Percentiles rank a stretch among this genome's conserved stretches.
Evolutionary conservation across 2,888 invertebrate species (phyloP).

Genomic region (Nudaria mundana): DNA sequence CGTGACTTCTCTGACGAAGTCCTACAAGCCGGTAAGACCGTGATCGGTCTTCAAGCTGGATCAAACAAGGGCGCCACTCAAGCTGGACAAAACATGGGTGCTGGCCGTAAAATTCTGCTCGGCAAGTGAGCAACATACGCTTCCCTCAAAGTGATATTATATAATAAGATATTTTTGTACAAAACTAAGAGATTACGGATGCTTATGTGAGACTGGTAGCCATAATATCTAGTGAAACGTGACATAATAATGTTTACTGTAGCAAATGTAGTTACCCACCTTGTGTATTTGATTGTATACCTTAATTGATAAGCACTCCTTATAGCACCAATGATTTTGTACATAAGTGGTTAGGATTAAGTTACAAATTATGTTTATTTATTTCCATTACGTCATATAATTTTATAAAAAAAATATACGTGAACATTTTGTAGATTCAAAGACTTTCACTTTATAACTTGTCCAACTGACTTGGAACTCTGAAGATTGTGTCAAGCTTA

Average conservation of each 20-base stretch:
- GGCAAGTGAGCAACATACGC: constrained; percentile 87
- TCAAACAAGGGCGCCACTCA: constrained; percentile 98
- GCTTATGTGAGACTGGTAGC: constrained; percentile 63
- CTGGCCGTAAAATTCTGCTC: constrained; percentile 93
- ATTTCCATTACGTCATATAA: constrained; percentile 72
- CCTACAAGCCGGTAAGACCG: constrained; percentile 91
- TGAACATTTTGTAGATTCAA: too few species aligned
- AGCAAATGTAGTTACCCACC: constrained; percentile 25
- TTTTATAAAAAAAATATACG: constrained; percentile 66
- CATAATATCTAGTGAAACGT: constrained; percentile 57
- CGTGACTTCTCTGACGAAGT: constrained; percentile 97
- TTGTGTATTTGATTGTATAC: constrained; percentile 22
- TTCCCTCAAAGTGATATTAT: constrained; percentile 72
- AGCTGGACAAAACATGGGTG: constrained; percentile 94
- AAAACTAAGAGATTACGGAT: constrained; percentile 66
- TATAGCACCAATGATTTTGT: constrained; percentile 69
- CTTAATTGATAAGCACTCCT: constrained; percentile 48
- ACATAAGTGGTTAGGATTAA: constrained; percentile 71
- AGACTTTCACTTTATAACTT: background rate
- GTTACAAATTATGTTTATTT: constrained; percentile 58
- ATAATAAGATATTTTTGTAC: constrained; percentile 69
- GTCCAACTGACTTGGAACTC: too few species aligned
- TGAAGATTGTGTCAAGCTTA: too few species aligned
- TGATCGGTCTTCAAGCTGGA: constrained; percentile 97
- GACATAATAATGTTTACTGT: constrained; percentile 44